Evolutionary conservation across 2,888 invertebrate genomes (phyloP), one percentile per base, ranked within the genome.

Genomic region (Nymphalis polychloros): DNA sequence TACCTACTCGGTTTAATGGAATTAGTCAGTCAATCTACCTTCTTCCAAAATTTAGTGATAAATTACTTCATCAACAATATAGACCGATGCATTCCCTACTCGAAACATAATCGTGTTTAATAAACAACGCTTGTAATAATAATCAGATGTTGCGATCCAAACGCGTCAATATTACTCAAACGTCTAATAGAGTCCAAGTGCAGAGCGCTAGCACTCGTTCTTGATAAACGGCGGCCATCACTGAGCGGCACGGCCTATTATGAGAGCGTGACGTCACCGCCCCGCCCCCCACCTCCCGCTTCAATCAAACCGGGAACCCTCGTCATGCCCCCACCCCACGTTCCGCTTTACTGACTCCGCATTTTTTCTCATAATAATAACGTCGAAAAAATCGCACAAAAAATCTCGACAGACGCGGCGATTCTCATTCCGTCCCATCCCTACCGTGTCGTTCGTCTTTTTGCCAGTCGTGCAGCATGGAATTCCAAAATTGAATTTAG

Each of bases 331-430:
- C 92, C 92, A 91, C 92, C 91, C 91, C 79, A 85, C 90, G 90
- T 88, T 89, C 84, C 88, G 90, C 89, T 89, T 88, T 88, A 91
- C 91, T 90, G 92, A 92, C 91, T 92, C 86, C 84, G 89, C 90
- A 92, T 92, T 92, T 92, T 87, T 91, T 90, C 89, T 90, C 90
- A 90, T 92, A 92, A 92, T 92, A 92, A 92, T 91, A 92, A 90
- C 89, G 90, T 91, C 83, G 88, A 91, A 92, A 92, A 92, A 92
- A 90, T 89, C 89, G 88, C 85, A 78, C 89, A 92, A 92, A 91
- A 92, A 92, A 90, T 90, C 90, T 90, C 87, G 89, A 89, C 91
- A 90, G 90, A 86, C 88, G 85, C 83, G 84, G 78, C 80, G 81
- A 79, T 83, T 82, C 81, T 83, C 84, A 82, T 88, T 86, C 85